These are phyloP conservation scores for Pomatostomus ruficeps DNA, from an alignment of 2,113 vertebrate species.

Conservation along the genomic window DNA sequence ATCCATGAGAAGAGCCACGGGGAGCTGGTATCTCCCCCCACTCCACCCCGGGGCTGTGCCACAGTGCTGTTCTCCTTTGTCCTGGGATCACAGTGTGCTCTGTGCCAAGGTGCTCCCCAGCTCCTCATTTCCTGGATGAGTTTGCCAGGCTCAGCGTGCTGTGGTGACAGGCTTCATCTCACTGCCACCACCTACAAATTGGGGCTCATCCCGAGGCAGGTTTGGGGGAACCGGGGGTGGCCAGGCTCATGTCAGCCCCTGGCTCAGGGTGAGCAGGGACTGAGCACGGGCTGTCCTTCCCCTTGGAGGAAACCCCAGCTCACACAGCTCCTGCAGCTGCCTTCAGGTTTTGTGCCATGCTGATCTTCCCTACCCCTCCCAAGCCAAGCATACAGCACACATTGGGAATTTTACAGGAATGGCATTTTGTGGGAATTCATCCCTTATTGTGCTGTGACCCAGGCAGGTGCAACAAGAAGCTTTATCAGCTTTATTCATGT, in stretches of 20 bases:
- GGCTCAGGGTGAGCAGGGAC: accelerated
- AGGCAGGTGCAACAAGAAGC: neutral
- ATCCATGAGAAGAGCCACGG: accelerated
- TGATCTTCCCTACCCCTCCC: neutral
- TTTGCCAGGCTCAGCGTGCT: neutral
- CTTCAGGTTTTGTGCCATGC: neutral
- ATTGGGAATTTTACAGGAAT: neutral
- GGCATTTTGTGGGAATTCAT: neutral
- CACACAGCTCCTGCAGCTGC: neutral
- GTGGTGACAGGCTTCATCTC: neutral
- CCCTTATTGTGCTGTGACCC: neutral
- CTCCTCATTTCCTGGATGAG: neutral
- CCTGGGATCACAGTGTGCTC: neutral
- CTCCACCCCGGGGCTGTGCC: neutral
- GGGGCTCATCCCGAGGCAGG: neutral
- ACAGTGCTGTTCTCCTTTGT: neutral
- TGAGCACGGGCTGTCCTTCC: neutral
- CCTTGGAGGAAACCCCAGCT: neutral
- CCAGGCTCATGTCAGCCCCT: neutral
- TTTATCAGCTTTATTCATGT: neutral
- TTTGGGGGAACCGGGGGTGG: neutral
- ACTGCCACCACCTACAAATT: neutral
- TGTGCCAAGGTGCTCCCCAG: neutral
- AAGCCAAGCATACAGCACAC: accelerated
- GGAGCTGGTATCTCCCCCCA: neutral